A percentile compares a stretch with the other conserved stretches of the same genome.
Evolutionary conservation across 2,888 invertebrate species (phyloP).

Genomic region (Pandemis corylana): DNA sequence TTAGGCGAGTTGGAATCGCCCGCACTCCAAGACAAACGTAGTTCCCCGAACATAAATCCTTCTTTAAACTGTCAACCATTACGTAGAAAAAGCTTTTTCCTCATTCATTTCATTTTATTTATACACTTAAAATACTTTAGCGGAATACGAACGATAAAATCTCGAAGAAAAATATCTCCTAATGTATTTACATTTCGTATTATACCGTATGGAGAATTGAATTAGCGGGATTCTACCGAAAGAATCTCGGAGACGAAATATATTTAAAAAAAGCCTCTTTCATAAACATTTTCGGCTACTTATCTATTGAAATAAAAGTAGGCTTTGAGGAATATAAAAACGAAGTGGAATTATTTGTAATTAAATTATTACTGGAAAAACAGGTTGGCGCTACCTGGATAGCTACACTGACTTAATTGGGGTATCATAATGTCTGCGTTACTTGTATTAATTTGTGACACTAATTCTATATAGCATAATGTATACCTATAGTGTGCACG

Average conservation of each 20-base stretch:
- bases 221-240: slow-evolving; percentile 32
- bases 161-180: slow-evolving; percentile 26
- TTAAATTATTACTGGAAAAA: slow-evolving; percentile 25
- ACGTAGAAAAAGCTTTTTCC: slow-evolving; percentile 7
- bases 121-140: slow-evolving; percentile 16
- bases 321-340: slow-evolving; percentile 16
- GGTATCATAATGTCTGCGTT: background rate
- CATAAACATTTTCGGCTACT: slow-evolving; percentile 36
- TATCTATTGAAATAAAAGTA: slow-evolving; percentile 31
- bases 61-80: slow-evolving; percentile 16
- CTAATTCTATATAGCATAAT: too few species aligned
- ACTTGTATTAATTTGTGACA: background rate
- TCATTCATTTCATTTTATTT: background rate
- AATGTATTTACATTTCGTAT: slow-evolving; percentile 31
- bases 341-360: slow-evolving; percentile 15
- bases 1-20: slow-evolving; percentile 3
- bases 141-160: slow-evolving; percentile 22
- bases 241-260: slow-evolving; percentile 20
- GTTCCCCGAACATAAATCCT: slow-evolving; percentile 14
- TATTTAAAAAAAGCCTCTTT: slow-evolving; percentile 31
- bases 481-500: too few species aligned
- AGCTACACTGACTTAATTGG: background rate
- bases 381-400: background rate
- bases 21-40: background rate
- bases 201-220: slow-evolving; percentile 27